Base-by-base conservation (phyloP, 2,113 vertebrate genomes). In the Oxygymnocypris stewartii region DNA sequence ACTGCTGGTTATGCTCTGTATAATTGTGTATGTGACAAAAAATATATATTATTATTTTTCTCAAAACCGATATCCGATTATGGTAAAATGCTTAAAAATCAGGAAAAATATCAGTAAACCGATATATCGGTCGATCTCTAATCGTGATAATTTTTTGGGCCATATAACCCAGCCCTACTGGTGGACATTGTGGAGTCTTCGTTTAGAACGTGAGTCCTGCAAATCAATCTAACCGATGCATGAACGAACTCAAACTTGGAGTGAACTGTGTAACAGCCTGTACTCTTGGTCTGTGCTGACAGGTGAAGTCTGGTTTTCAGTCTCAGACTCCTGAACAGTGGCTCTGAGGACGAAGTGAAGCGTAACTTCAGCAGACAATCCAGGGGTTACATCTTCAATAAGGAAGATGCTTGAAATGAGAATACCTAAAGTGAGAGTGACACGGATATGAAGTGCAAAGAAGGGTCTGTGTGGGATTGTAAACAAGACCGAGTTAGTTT, bases 271-370 rank as follows among this genome's bases (percentile, higher is more conserved):
- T 25, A 61, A 7, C 35, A 59, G 23, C n/a, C 54, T 7, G 78
- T 16, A 40, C 20, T 79, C 16, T 61, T 80, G 35, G 23, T 40
- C 23, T 80, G 35, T 61, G 44, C 10, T 69, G 63, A 78, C 44
- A 54, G 76, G 47, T 78, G 23, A 78, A 78, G 25, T 54, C 76
- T n/a, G 59, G 51, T 80, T 80, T 47, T 61, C 78, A 57, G 35
- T 51, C 44, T 8, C n/a, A 54, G 42, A 6, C 73, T 47, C 42
- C 23, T 76, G 42, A 16, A 47, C 73, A 47, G 73, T 25, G 42
- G 73, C 73, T 75, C 20, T 47, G 42, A 47, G 40, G 42, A 47
- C 40, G 25, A 23, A 75, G 73, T 6, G 42, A 76, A 47, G 73
- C 5, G 40, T 47, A 75, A 16, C 73, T 75, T 75, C 42, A 75